A percentile compares a stretch with the other conserved stretches of the same genome.
Conservation (phyloP, 2,113 vertebrate species). For the Gallinago paraguaiae region DNA sequence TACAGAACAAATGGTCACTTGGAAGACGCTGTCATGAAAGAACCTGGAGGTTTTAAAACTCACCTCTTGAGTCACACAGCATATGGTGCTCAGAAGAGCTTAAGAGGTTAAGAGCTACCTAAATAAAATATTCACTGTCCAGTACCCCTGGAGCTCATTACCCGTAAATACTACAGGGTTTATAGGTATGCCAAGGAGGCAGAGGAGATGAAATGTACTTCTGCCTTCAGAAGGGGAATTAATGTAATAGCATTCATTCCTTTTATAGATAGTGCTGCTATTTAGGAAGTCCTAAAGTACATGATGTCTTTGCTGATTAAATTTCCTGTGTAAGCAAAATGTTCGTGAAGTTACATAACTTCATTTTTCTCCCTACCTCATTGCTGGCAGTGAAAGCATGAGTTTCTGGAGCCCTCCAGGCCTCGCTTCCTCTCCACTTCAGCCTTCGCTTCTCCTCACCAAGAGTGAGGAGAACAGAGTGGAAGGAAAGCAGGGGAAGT, state of each 20-base stretch:
- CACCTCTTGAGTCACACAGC: neutral
- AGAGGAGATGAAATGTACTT: slow-evolving; percentile 9
- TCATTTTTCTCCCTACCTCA: slow-evolving; percentile 18
- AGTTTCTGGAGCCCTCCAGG: neutral
- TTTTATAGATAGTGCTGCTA: slow-evolving; percentile 33
- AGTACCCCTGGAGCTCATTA: neutral
- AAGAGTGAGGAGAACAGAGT: neutral
- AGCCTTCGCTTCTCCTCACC: neutral
- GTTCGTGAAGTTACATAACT: slow-evolving; percentile 30
- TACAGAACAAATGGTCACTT: neutral
- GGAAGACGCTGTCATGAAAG: neutral
- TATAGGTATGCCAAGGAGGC: neutral
- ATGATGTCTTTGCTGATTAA: slow-evolving; percentile 55
- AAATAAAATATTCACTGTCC: neutral
- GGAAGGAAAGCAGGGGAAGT: neutral
- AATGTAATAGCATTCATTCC: slow-evolving; percentile 33
- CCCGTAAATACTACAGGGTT: neutral
- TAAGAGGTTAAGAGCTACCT: neutral
- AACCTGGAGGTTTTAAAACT: neutral
- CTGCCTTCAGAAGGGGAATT: slow-evolving; percentile 16
- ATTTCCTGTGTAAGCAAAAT: slow-evolving; percentile 50
- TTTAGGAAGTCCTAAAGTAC: slow-evolving; percentile 59
- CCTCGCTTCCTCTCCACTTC: neutral
- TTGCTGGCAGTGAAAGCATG: neutral
- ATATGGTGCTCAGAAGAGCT: neutral